These are phyloP conservation scores for Diabrotica virgifera DNA, from an alignment of 1,140 invertebrate species.

Conservation along the genomic window DNA sequence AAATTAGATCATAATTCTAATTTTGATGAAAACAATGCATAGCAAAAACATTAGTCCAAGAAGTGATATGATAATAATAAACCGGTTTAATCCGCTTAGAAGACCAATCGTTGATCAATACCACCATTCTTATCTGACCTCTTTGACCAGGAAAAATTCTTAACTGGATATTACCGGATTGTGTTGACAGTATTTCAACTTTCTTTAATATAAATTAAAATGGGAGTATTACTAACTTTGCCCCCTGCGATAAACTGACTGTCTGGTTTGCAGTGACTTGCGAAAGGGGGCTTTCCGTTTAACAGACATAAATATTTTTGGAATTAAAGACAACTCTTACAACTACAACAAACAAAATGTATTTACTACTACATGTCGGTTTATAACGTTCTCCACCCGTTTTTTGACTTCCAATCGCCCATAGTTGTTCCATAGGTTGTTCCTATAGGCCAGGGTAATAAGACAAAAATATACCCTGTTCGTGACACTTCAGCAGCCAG, in stretches of 20 bases:
- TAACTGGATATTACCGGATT: slow-evolving; percentile 23
- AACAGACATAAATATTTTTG: slow-evolving; percentile 11
- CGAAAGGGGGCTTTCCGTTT: slow-evolving; percentile 6
- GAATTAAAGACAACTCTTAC: no score
- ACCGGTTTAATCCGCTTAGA: background rate
- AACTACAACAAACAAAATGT: no score
- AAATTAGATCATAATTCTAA: no score
- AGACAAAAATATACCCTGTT: no score
- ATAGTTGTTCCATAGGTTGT: no score
- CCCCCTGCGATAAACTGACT: slow-evolving; percentile 22
- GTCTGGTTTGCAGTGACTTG: slow-evolving; percentile 5
- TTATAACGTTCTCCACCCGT: no score
- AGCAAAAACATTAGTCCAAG: background rate
- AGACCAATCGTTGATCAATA: slow-evolving; percentile 4
- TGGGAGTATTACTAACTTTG: slow-evolving; percentile 28
- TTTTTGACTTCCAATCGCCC: no score
- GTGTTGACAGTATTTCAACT: slow-evolving; percentile 14
- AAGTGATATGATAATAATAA: background rate
- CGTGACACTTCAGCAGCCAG: no score
- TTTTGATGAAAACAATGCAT: background rate
- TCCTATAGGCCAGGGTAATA: no score
- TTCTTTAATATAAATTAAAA: slow-evolving; percentile 12
- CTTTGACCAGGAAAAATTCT: slow-evolving; percentile 24
- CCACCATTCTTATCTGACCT: background rate
- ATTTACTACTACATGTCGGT: no score